Evolutionary conservation across 1,140 invertebrate genomes (phyloP), one percentile per base, ranked within the genome.

Genomic region (Trialeurodes vaporariorum): DNA sequence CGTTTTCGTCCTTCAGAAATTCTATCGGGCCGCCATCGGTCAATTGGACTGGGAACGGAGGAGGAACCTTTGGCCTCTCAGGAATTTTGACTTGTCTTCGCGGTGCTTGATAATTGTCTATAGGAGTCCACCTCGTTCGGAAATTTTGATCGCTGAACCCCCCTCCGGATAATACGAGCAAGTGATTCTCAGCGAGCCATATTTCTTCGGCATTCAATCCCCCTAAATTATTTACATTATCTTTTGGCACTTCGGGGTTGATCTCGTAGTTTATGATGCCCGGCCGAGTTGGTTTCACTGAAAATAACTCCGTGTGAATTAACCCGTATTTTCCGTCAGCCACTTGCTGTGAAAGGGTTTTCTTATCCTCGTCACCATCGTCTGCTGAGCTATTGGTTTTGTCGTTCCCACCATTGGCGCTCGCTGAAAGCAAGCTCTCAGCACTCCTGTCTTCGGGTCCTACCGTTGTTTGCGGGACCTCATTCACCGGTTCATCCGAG

Each of bases 291-390:
- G 86, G 83, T 9, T 80, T 77, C 11, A 83, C 82, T 0, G 82
- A 74, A 74, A 90, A 91, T 63, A 93, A 82, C 77, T 94, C 91
- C 74, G 88, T 88, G 72, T 93, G 90, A 69, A 94, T 91, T 0
- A 94, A 78, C 1, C 90, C 91, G 75, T 94, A 94, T 79, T 93
- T 93, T 12, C 91, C 91, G 73, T 93, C 91, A 60, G 88, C 86
- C 63, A 93, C 89, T 78, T 93, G 90, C 76, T 93, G 89, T 0
- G 89, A 85, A 26, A 93, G 79, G 1, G 90, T 92, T 75, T 92
- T 92, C 72, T 86, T 89, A 13, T 87, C 85, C 63, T 92, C 90
- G 64, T 89, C 87, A 72, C 85, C 81, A 24, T 85, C 85, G 49
- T 71, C 66, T 68, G 66, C 40, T 63, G 61, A 59, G 22, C 21